Evolutionary conservation across 2,888 invertebrate species (phyloP).

Genomic region (Phytoseiulus persimilis): DNA sequence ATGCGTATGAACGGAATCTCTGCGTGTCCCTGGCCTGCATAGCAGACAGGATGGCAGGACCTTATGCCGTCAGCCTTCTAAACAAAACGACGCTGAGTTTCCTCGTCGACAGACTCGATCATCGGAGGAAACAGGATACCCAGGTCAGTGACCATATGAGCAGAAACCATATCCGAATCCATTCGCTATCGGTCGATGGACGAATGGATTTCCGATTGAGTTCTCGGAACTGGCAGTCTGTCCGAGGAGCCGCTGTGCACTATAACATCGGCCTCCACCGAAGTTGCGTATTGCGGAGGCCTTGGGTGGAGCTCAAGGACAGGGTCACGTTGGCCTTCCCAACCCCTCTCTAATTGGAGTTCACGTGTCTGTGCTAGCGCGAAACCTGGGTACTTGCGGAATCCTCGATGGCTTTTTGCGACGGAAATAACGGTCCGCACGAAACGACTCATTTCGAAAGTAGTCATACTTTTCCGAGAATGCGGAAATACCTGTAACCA

Average conservation of each 20-base stretch:
- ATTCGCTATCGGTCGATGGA: not conserved
- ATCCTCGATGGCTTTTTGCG: not conserved
- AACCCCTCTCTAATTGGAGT: not conserved
- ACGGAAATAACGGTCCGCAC: not conserved
- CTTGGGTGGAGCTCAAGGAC: not conserved
- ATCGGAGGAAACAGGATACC: not conserved
- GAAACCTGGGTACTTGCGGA: not conserved
- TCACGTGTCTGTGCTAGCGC: not conserved
- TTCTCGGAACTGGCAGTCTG: not conserved
- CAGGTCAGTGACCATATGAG: not conserved
- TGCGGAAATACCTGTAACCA: too few relatives aligned
- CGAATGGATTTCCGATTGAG: not conserved
- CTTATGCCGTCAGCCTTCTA: slow-evolving; percentile 14
- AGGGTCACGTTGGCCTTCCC: not conserved
- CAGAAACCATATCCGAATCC: not conserved
- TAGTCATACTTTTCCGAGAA: too few relatives aligned
- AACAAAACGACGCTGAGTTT: not conserved
- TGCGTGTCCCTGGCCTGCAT: slow-evolving; percentile 81
- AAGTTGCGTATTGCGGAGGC: not conserved
- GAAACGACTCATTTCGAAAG: not conserved
- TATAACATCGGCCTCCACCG: not conserved
- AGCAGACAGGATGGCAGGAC: slow-evolving; percentile 75
- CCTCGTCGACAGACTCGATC: slow-evolving; percentile 22
- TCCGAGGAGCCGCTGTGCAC: not conserved
- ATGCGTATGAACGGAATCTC: slow-evolving; percentile 65